Conservation (phyloP, 2,113 vertebrate genomes). For the Burhinus oedicnemus region DNA sequence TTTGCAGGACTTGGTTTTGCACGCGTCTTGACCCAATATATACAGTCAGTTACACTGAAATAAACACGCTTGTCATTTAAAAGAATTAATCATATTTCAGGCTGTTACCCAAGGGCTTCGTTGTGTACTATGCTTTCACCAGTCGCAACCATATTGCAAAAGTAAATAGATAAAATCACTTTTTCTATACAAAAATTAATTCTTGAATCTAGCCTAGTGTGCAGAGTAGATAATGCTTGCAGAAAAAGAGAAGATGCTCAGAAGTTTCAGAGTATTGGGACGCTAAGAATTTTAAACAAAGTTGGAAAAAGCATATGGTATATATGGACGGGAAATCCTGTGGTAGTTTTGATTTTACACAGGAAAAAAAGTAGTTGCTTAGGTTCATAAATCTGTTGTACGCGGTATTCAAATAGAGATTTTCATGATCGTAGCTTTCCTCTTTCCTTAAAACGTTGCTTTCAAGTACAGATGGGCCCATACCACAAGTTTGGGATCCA, state of each 20-base stretch:
- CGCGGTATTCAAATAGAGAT: background rate
- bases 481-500: slow-evolving; percentile 32
- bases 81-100: slow-evolving; percentile 47
- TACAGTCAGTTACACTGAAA: background rate
- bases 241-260: background rate
- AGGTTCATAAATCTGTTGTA: slow-evolving; percentile 55
- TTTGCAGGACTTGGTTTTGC: background rate
- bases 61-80: slow-evolving; percentile 2
- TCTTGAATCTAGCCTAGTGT: background rate
- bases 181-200: background rate
- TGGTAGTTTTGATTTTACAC: slow-evolving; percentile 38
- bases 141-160: background rate
- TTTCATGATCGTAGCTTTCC: slow-evolving; percentile 26
- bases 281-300: background rate
- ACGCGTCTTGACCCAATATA: background rate
- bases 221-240: background rate
- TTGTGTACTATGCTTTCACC: background rate
- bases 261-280: background rate
- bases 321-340: slow-evolving; percentile 49
- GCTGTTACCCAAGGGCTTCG: background rate
- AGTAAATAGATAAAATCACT: background rate
- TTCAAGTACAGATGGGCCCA: slow-evolving; percentile 40
- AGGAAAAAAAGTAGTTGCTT: background rate
- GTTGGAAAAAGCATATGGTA: slow-evolving; percentile 33
- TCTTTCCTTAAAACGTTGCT: background rate